Conservation (phyloP, 2,797 vertebrate genomes). For the Atherinosoma microstoma region DNA sequence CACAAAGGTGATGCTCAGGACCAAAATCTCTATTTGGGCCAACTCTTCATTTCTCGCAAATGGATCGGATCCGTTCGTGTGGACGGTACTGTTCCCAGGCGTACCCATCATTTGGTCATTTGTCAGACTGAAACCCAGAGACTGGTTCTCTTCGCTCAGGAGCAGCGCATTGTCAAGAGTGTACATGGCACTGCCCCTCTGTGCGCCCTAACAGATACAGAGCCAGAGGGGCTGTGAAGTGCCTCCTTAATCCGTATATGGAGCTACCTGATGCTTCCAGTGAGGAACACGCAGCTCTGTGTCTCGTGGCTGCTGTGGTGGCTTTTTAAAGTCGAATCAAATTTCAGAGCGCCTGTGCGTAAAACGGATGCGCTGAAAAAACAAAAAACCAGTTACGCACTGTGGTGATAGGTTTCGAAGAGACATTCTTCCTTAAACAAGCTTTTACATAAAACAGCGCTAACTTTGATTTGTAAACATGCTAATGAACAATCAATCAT, state of each 20-base stretch:
- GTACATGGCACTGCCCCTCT: slow-evolving; percentile 72
- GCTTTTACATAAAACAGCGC: no score
- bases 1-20: slow-evolving; percentile 91
- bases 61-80: slow-evolving; percentile 75
- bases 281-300: slow-evolving; percentile 29
- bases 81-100: slow-evolving; percentile 55
- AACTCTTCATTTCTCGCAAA: slow-evolving; percentile 89
- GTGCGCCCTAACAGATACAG: slow-evolving; percentile 53
- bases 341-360: slow-evolving; percentile 63
- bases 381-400: neutral
- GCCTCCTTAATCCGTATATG: slow-evolving; percentile 55
- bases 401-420: neutral
- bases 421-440: neutral
- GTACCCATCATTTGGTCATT: slow-evolving; percentile 50
- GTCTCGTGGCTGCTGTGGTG: slow-evolving; percentile 34
- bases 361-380: slow-evolving; percentile 61
- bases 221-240: slow-evolving; percentile 52
- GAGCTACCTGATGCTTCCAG: slow-evolving; percentile 44
- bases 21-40: slow-evolving; percentile 93
- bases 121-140: slow-evolving; percentile 31
- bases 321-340: slow-evolving; percentile 71
- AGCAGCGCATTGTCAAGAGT: slow-evolving; percentile 58
- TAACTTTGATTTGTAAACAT: no score
- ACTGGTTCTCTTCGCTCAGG: slow-evolving; percentile 56
- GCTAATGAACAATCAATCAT: no score